Base-by-base conservation (phyloP, 2,888 invertebrate species). In the Pollenia griseotomentosa region DNA sequence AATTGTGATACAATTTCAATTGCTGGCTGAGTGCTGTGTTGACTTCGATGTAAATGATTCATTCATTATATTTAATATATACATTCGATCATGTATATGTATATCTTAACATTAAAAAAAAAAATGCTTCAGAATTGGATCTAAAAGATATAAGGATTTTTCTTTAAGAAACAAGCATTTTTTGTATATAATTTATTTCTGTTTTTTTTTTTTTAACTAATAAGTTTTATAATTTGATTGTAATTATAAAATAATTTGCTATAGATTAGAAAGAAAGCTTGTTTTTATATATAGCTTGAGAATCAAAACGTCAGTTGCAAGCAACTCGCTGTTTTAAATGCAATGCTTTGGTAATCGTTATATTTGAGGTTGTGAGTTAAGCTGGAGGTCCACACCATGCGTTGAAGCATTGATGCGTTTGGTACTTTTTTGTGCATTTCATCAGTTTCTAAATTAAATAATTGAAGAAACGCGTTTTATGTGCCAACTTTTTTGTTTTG, bases 1-100 rank as follows among this genome's bases (percentile, higher is more conserved):
- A 80, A 80, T 79, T 83, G 86, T 82, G 86, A 83, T 78, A 83
- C 2, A 78, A 77, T 48, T 70, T 63, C 66, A n/a, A 42, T 73
- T 82, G 71, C 80, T 48, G 59, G 46, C 46, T 61, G 57, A 44
- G 33, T 66, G 65, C 65, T 70, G 19, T 71, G 44, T 74, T 68
- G 23, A 73, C 78, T 68, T 65, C 48, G 73, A 16, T 73, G 61
- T 66, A 66, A 61, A 68, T 53, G 46, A 46, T 55, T 48, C 61
- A 59, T 79, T 57, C 12, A 48, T 44, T 23, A 63, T 40, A 44
- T 61, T 33, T 33, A 33, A 33, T 79, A 16, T 23, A 66, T 44
- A 59, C 16, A 8, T 40, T 2, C 12, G 40, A 57, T 51, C 51
- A 61, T 19, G 0, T 79, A 23, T 19, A 46, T 65, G 12, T 65